Percentiles rank a stretch among this genome's conserved stretches.
Evolutionary conservation across 2,113 vertebrate genomes (phyloP).

Genomic region (Indicator indicator): DNA sequence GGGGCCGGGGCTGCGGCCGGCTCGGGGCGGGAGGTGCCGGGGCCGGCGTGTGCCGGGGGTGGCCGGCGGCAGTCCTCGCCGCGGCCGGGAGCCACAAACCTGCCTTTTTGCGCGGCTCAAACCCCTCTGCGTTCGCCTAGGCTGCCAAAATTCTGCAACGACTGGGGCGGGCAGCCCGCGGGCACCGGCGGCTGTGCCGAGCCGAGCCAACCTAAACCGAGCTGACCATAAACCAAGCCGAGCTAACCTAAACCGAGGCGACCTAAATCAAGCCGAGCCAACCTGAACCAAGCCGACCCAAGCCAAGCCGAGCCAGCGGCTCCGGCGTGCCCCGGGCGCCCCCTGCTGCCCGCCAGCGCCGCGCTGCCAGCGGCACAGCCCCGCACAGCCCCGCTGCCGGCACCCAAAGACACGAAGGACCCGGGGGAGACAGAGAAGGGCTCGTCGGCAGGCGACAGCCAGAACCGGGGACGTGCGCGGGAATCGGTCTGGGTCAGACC

Average conservation of each 20-base stretch:
- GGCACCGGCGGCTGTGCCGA: constrained; percentile 72
- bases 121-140: constrained; percentile 60
- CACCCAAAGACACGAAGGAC: too few species aligned
- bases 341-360: constrained; percentile 79
- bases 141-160: constrained; percentile 77
- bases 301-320: constrained; percentile 15
- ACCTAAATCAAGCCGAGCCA: neutral
- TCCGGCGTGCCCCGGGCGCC: constrained; percentile 93
- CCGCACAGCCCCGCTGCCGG: neutral
- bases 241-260: neutral
- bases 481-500: neutral
- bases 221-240: too few species aligned
- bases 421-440: neutral
- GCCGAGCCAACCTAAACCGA: neutral
- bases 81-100: neutral
- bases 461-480: fast-evolving
- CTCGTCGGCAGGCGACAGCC: neutral
- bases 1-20: neutral
- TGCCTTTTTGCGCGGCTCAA: constrained; percentile 27
- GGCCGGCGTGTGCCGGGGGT: neutral
- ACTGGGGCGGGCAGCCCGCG: constrained; percentile 73
- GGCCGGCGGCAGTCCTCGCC: neutral
- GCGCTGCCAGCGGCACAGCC: neutral
- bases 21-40: neutral
- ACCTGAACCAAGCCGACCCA: too few species aligned